Evolutionary conservation across 2,113 vertebrate species (phyloP), one percentile per base, ranked within the genome.

Genomic region (Cranoglanis bouderius): DNA sequence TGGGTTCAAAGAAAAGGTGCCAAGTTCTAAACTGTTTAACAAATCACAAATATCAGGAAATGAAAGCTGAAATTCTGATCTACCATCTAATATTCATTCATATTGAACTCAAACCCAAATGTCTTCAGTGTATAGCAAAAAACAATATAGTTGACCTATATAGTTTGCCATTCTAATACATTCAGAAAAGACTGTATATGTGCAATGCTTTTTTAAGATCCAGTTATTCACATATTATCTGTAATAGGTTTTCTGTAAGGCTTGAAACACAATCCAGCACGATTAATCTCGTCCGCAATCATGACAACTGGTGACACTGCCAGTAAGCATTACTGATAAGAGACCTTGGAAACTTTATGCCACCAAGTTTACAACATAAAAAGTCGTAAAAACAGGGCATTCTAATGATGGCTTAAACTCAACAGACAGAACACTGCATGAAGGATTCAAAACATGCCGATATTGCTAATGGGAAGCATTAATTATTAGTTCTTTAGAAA

Each of bases 331-430:
- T n/a, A 65, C 51, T 57, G 67, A 86, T 53, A 32, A 61, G 1
- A 49, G 40, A 65, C 43, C 19, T 43, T 19, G 10, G 32, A 10
- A 57, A 29, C 40, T 82, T 49, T 38, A 26, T 89, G 85, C 86
- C 86, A 29, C 32, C 67, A 18, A 72, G 67, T 38, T 38, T 38
- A 38, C 32, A 72, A 38, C 67, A 57, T 51, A 53, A 57, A 80
- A 80, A 43, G 46, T 35, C 78, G 63, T 74, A 77, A 89, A 89
- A 90, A 55, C 14, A 85, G 55, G 72, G 51, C 19, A 72, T 84
- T 67, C 29, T 29, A 63, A 26, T 26, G 6, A 29, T 63, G 26
- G 61, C 26, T 29, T 63, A 63, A 26, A 8, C 26, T 63, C 26
- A 2, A 63, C 61, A 63, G 26, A 29, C 1, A 63, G 61, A 26